phyloP scores from a whole-genome alignment of 2,888 invertebrate genomes.

The Graphium colonna region DNA sequence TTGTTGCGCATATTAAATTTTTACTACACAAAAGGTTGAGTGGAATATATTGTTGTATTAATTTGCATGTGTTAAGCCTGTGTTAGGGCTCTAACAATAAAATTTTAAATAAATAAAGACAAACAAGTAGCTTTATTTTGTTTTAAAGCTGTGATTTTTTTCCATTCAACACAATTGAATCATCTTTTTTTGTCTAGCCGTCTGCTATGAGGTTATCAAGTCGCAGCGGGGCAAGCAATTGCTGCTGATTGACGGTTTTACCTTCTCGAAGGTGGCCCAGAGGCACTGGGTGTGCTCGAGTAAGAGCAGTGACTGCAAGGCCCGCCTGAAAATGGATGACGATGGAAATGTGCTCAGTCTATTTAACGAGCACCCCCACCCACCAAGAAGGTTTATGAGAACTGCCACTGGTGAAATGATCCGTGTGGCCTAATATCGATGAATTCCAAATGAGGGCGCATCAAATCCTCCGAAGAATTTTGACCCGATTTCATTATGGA shows the following conservation, averaged over 20 bases:
- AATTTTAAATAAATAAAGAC: too few species aligned
- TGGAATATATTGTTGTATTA: too few species aligned
- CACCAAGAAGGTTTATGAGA: conserved; percentile 27
- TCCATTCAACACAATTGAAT: too few species aligned
- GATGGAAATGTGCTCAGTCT: conserved; percentile 26
- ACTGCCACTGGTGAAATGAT: not conserved
- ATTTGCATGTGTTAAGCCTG: too few species aligned
- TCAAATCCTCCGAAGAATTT: too few species aligned
- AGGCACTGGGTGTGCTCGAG: conserved; percentile 38
- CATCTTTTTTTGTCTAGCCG: conserved; percentile 23
- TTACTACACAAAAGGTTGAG: too few species aligned
- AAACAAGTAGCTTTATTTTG: not conserved
- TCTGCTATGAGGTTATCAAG: conserved; percentile 30
- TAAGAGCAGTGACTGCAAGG: conserved; percentile 33
- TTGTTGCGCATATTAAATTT: too few species aligned
- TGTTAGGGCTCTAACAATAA: too few species aligned
- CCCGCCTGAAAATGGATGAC: conserved; percentile 28
- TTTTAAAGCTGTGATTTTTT: too few species aligned
- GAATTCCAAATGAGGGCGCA: conserved; percentile 23
- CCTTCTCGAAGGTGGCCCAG: conserved; percentile 32
- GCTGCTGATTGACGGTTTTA: conserved; percentile 40
- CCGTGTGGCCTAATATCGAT: not conserved
- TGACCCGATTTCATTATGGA: too few species aligned
- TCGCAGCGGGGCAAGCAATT: conserved; percentile 43
- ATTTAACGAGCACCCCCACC: conserved; percentile 29